phyloP scores from a whole-genome alignment of 2,888 invertebrate genomes.

The Prenolepis imparis region DNA sequence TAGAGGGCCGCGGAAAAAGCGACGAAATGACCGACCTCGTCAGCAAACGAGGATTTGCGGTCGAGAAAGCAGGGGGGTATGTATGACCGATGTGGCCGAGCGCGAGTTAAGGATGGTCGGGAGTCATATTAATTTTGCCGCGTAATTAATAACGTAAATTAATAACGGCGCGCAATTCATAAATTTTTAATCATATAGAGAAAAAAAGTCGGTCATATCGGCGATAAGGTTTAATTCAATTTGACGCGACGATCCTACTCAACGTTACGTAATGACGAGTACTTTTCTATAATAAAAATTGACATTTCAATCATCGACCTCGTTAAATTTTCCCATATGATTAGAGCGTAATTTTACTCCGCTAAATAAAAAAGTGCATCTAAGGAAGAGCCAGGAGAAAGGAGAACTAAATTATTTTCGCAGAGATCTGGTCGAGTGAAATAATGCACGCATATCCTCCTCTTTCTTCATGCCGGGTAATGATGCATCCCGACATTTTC shows the following conservation, averaged over 20 bases:
- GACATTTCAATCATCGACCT: no score
- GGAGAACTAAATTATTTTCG: background rate
- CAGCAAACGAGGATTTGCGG: conserved; percentile 64
- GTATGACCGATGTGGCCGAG: conserved; percentile 40
- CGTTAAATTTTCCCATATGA: background rate
- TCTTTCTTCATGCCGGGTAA: background rate
- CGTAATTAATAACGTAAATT: conserved; percentile 42
- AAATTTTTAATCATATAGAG: background rate
- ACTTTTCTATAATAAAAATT: background rate
- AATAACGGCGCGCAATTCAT: conserved; percentile 10
- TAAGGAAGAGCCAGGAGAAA: background rate
- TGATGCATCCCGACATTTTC: conserved; percentile 7
- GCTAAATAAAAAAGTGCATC: background rate
- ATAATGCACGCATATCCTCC: background rate
- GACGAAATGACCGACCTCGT: conserved; percentile 50
- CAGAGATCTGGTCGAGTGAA: background rate
- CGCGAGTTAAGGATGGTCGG: conserved; percentile 33
- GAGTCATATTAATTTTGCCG: conserved; percentile 34
- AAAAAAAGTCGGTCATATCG: background rate
- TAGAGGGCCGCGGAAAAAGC: conserved; percentile 48
- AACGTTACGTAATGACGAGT: background rate
- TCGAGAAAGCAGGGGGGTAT: conserved; percentile 58
- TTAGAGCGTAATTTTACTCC: background rate
- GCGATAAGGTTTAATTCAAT: background rate
- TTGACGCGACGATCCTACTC: no score